Evolutionary conservation across 1,140 invertebrate species (phyloP), one percentile per base, ranked within the genome.

Genomic region (Sogatella furcifera): DNA sequence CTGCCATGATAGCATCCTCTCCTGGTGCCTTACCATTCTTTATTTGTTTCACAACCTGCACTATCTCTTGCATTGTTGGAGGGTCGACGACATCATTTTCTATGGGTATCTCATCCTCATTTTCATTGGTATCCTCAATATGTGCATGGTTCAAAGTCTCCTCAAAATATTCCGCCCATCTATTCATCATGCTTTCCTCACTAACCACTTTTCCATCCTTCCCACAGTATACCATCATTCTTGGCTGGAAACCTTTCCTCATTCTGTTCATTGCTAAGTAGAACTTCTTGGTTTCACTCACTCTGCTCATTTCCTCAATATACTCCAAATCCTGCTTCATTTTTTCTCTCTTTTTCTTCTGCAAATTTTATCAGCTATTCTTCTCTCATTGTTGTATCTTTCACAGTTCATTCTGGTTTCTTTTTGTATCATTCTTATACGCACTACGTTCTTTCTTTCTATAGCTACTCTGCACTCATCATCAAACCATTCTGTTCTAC

Each of bases 21-120:
- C 28, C 54, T 55, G 54, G 54, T 55, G 54, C 10, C 28, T n/a
- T 55, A 14, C 38, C 28, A 55, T 55, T 55, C 31, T 31, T 24
- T 28, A 44, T 55, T 15, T 19, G 14, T 55, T 55, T 34, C n/a
- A 22, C 15, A 1, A 11, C 54, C 31, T 28, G 11, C 54, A n/a
- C 54, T 55, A 15, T 24, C 38, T 31, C 28, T 14, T 34, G n/a
- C 1, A 28, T 13, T 55, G 24, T 34, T 34, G 14, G 17, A n/a
- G 43, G 43, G 14, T 44, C 43, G 10, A 5, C 9, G 9, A 19
- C 43, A 44, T 44, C 43, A 5, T 19, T 44, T 19, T 44, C 17
- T 44, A 44, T 44, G 2, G 2, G 14, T 44, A n/a, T 14, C 9
- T 44, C 43, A 14, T n/a, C 14, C 43, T 19, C 17, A n/a, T n/a